A percentile compares a stretch with the other conserved stretches of the same genome.
Conservation (phyloP, 2,888 invertebrate genomes). For the Lathronympha strigana region DNA sequence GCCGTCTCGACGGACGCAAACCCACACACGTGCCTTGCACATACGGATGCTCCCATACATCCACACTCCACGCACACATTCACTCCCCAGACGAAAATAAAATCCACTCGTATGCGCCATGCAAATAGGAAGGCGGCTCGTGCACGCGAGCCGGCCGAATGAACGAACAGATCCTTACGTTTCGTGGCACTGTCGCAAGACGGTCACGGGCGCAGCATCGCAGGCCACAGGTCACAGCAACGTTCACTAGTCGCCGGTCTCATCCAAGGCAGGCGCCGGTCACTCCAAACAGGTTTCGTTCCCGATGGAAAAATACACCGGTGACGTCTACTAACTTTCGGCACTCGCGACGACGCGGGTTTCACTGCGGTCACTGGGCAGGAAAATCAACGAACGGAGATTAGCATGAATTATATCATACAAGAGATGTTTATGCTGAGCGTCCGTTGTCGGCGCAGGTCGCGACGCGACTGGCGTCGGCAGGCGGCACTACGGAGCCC, state of each 20-base stretch:
- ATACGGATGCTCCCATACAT: constrained; percentile 52
- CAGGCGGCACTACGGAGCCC: constrained; percentile 59
- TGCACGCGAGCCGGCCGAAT: constrained; percentile 71
- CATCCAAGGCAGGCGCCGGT: constrained; percentile 72
- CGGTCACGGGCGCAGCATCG: constrained; percentile 82
- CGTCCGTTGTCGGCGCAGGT: constrained; percentile 77
- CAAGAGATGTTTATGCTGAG: constrained; percentile 53
- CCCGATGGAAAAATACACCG: constrained; percentile 76
- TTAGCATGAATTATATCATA: constrained; percentile 79
- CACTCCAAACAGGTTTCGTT: constrained; percentile 74
- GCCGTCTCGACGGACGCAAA: constrained; percentile 71
- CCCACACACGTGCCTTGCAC: constrained; percentile 62
- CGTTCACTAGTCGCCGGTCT: constrained; percentile 67
- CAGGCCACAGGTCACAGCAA: constrained; percentile 75
- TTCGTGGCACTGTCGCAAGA: constrained; percentile 81
- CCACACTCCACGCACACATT: constrained; percentile 55
- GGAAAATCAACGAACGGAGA: constrained; percentile 78
- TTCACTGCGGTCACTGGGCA: constrained; percentile 75
- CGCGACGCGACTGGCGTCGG: constrained; percentile 80
- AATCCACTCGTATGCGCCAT: constrained; percentile 83
- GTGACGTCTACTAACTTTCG: constrained; percentile 75
- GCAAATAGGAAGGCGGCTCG: constrained; percentile 80
- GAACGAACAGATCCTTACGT: constrained; percentile 81
- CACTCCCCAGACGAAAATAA: constrained; percentile 81
- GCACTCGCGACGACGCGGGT: constrained; percentile 75